These are phyloP conservation scores for Clupea harengus DNA, from an alignment of 2,113 vertebrate species.

Conservation along the genomic window DNA sequence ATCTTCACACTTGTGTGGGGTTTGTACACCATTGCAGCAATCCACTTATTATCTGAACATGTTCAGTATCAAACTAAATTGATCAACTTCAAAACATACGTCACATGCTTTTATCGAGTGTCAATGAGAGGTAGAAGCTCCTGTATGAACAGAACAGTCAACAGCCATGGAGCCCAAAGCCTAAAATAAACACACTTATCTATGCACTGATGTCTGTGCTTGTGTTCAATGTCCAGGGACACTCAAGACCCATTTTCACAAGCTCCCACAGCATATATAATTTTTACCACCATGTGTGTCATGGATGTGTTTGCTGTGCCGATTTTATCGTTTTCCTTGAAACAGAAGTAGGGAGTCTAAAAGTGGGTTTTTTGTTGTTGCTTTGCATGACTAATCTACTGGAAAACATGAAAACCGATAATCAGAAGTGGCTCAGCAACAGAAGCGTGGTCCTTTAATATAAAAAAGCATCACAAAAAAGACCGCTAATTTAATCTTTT, in stretches of 20 bases:
- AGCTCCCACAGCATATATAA: neutral
- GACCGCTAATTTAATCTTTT: neutral
- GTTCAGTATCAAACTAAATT: neutral
- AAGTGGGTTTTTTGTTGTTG: neutral
- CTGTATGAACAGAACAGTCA: neutral
- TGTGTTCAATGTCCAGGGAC: neutral
- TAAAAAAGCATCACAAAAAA: neutral
- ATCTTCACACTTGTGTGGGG: neutral
- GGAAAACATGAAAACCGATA: neutral
- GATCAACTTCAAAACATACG: neutral
- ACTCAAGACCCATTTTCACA: neutral
- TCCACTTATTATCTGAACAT: neutral
- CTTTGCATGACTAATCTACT: neutral
- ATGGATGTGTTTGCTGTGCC: neutral
- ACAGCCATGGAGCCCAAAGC: neutral
- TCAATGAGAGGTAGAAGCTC: neutral
- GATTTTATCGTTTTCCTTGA: neutral
- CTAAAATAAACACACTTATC: constrained; percentile 5
- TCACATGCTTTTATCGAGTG: neutral
- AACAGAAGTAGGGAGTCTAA: neutral
- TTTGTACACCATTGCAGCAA: neutral
- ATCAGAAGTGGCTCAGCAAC: neutral
- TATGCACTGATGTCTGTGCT: neutral
- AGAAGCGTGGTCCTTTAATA: neutral
- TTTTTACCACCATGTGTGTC: neutral